Conservation (phyloP, 2,113 vertebrate genomes). For the Anoplopoma fimbria region DNA sequence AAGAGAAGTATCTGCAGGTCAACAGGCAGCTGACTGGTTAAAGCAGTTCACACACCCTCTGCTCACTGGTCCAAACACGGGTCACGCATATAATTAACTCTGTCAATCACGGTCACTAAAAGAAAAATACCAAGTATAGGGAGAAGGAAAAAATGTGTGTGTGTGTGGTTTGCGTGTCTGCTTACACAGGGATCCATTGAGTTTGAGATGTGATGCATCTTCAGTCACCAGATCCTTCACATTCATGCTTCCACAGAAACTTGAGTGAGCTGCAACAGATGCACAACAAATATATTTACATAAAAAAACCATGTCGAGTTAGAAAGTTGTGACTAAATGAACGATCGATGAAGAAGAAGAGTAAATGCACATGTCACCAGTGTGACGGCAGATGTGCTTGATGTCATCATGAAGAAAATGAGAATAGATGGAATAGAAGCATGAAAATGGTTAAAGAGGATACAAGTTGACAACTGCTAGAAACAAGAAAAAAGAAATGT, state of each 20-base stretch:
- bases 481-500: constrained; percentile 6
- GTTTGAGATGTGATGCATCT: constrained; percentile 82
- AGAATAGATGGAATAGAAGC: not conserved
- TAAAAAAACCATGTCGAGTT: constrained; percentile 6
- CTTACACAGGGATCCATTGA: constrained; percentile 92
- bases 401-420: not conserved
- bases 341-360: not conserved
- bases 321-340: not conserved
- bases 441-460: not conserved
- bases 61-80: constrained; percentile 32
- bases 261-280: constrained; percentile 88
- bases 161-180: constrained; percentile 23
- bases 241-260: constrained; percentile 89
- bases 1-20: constrained; percentile 41
- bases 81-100: constrained; percentile 68
- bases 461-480: not conserved
- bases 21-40: constrained; percentile 34
- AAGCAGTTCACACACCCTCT: constrained; percentile 70
- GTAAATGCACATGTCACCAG: constrained; percentile 29
- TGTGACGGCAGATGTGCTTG: constrained; percentile 10
- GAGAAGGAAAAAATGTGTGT: not conserved
- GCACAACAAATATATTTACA: constrained; percentile 56
- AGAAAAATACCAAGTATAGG: not conserved
- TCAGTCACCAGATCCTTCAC: constrained; percentile 85
- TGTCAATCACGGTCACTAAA: constrained; percentile 44